A percentile compares a stretch with the other conserved stretches of the same genome.
phyloP scores from a whole-genome alignment of 2,888 invertebrate genomes.

The Patella depressa region DNA sequence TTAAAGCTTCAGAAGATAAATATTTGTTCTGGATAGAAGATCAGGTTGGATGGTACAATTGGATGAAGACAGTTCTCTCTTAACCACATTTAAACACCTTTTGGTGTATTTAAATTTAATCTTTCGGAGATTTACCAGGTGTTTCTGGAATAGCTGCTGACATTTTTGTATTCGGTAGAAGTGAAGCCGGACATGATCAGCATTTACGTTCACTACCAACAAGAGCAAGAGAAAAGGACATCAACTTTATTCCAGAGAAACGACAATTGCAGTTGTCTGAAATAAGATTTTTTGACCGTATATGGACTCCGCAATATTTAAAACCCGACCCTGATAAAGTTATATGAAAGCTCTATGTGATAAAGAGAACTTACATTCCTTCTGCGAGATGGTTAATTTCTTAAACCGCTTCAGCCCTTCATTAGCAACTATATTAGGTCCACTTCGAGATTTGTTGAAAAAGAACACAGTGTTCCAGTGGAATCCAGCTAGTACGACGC shows the following conservation, averaged over 20 bases:
- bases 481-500: too few relatives aligned
- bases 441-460: too few relatives aligned
- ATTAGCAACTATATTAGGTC: too few relatives aligned
- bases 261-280: conserved; percentile 11
- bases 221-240: neutral
- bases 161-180: conserved; percentile 22
- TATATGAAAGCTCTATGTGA: conserved; percentile 26
- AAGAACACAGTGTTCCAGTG: too few relatives aligned
- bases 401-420: too few relatives aligned
- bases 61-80: conserved; percentile 27
- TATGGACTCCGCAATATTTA: conserved; percentile 24
- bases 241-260: conserved; percentile 32
- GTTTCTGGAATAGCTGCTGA: conserved; percentile 28
- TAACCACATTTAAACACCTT: conserved; percentile 37
- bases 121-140: conserved; percentile 25
- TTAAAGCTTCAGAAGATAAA: conserved; percentile 24
- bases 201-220: conserved; percentile 26
- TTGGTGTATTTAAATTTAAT: conserved; percentile 33
- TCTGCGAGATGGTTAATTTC: too few relatives aligned
- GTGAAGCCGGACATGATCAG: conserved; percentile 28
- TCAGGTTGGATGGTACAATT: conserved; percentile 34
- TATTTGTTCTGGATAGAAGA: conserved; percentile 38
- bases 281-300: conserved; percentile 30
- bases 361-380: too few relatives aligned
- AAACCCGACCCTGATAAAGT: conserved; percentile 34